phyloP scores from a whole-genome alignment of 2,113 vertebrate genomes.

The Bos indicus region DNA sequence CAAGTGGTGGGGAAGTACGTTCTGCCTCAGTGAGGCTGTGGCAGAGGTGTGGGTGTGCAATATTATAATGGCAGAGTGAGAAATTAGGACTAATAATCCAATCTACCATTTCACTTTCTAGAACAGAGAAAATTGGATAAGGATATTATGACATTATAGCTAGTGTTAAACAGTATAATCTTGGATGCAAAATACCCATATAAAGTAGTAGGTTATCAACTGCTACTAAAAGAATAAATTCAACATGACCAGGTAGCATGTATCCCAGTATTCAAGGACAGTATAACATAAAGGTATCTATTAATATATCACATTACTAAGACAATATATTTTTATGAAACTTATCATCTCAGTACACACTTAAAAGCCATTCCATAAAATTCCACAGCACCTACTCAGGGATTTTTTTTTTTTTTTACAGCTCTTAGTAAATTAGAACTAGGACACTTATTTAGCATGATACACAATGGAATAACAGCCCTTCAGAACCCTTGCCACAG shows the following conservation, averaged over 20 bases:
- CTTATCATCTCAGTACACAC: constrained; percentile 34
- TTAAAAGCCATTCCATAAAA: constrained; percentile 62
- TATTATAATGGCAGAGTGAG: neutral
- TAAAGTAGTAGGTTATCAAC: constrained; percentile 56
- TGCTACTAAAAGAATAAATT: constrained; percentile 69
- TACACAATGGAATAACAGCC: neutral
- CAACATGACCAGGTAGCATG: constrained; percentile 40
- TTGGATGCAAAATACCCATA: constrained; percentile 40
- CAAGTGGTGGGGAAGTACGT: neutral
- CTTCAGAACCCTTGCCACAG: neutral
- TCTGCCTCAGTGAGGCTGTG: neutral
- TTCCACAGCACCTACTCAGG: constrained; percentile 9
- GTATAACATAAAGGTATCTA: constrained; percentile 49
- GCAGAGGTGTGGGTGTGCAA: neutral
- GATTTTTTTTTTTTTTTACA: constrained; percentile 27
- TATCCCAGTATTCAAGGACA: constrained; percentile 57
- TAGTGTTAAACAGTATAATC: constrained; percentile 37
- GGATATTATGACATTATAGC: constrained; percentile 34
- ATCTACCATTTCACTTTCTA: constrained; percentile 34
- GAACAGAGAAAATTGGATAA: constrained; percentile 59
- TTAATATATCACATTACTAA: constrained; percentile 58
- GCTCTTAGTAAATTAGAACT: constrained; percentile 58
- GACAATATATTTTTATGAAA: constrained; percentile 67
- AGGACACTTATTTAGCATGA: neutral
- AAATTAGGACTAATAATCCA: constrained; percentile 27